Base-by-base conservation (phyloP, 1,140 invertebrate species). In the Leptoteleia sp. region DNA sequence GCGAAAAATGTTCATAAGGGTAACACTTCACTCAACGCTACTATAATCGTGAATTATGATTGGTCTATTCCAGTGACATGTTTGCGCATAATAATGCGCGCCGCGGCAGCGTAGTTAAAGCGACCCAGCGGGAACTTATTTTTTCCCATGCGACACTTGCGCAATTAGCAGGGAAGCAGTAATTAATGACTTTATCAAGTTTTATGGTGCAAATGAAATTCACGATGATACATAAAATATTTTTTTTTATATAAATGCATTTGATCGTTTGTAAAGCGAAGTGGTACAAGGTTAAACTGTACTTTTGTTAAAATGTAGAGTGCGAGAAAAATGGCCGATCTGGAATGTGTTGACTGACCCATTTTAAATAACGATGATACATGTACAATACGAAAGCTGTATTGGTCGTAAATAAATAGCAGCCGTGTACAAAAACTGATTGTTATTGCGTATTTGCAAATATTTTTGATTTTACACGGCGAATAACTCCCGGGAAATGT, bases 271-370 rank as follows among this genome's bases (percentile, higher is more conserved):
- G 31, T 25, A 38, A 52, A 22, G 19, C 35, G 19, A 59, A 59
- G 55, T 59, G 40, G 31, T 31, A 59, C 55, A 45, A 59, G 62
- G 29, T 55, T 67, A 11, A 65, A 65, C 61, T 65, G 61, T 65
- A 52, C 61, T 65, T 65, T 57, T 65, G 35, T 52, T 52, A 43
- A 12, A 35, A 35, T 35, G 27, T 61, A 17, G 27, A 55, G 13
- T 55, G 42, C 40, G 48, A 43, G 48, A 47, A 54, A 52, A 59
- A 57, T 27, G 65, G 27, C 19, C 15, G 68, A 54, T 62, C 48
- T 47, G 57, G 68, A 62, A 73, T 73, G 57, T 27, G 81, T 80
- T 80, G 78, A 84, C 83, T 76, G 80, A 81, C 68, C 78, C 61
- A 78, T 76, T 79, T 62, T 62, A 54, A 55, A 42, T 31, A 62